Evolutionary conservation across 2,797 vertebrate species (phyloP).

Genomic region (Chelon auratus): DNA sequence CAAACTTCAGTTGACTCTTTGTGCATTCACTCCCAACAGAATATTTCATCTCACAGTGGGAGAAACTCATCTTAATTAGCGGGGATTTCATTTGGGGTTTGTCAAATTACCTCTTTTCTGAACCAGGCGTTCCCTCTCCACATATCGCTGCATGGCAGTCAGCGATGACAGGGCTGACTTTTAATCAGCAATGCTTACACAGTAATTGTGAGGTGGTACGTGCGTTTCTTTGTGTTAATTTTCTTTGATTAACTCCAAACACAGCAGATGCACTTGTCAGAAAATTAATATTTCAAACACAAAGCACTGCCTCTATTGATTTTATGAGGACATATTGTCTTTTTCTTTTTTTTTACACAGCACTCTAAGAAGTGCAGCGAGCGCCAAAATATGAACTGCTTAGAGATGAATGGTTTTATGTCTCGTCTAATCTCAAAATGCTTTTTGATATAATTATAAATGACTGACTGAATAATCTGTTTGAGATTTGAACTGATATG

Average conservation of each 20-base stretch:
- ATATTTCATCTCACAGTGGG: constrained; percentile 48
- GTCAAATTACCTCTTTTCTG: constrained; percentile 75
- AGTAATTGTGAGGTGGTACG: constrained; percentile 46
- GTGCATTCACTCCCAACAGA: constrained; percentile 13
- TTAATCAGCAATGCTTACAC: constrained; percentile 65
- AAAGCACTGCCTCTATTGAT: constrained; percentile 31
- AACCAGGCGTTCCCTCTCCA: constrained; percentile 64
- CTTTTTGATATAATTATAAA: constrained; percentile 59
- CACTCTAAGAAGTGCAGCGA: constrained; percentile 33
- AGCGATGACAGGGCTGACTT: constrained; percentile 48
- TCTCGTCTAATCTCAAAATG: constrained; percentile 44
- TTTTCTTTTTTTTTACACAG: constrained; percentile 1
- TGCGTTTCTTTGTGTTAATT: constrained; percentile 62
- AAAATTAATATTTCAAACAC: constrained; percentile 50
- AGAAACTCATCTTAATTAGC: constrained; percentile 76
- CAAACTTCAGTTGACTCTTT: constrained; percentile 42
- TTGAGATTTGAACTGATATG: constrained; percentile 41
- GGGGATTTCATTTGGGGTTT: constrained; percentile 65
- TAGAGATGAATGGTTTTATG: constrained; percentile 43
- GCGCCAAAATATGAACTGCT: constrained; percentile 35
- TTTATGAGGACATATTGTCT: background rate
- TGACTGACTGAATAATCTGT: constrained; percentile 40
- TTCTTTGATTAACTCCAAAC: constrained; percentile 73
- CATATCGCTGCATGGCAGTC: constrained; percentile 58
- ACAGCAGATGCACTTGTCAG: constrained; percentile 54